phyloP scores from a whole-genome alignment of 1,140 invertebrate genomes.

The Hypothenemus hampei region DNA sequence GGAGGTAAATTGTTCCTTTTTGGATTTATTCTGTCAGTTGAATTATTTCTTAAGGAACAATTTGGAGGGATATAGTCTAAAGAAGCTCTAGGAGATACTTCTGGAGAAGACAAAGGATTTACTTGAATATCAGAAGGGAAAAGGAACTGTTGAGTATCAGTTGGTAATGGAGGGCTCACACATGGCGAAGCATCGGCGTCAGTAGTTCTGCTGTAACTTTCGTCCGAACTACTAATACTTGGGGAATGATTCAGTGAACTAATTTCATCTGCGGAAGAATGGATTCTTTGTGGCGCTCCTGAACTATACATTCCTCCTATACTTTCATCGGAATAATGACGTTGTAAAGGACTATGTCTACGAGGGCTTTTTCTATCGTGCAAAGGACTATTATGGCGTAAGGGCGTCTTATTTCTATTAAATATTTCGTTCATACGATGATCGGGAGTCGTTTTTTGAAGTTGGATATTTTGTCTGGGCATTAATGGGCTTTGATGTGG shows the following conservation, averaged over 20 bases:
- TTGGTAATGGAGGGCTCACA: conserved; percentile 53
- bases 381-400: conserved; percentile 42
- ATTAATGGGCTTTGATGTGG: conserved; percentile 16
- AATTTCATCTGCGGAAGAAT: conserved; percentile 74
- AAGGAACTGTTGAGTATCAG: conserved; percentile 53
- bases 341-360: conserved; percentile 45
- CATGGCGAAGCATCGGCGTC: conserved; percentile 60
- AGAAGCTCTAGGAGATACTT: conserved; percentile 47
- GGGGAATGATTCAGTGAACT: conserved; percentile 73
- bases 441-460: conserved; percentile 35
- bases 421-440: no score
- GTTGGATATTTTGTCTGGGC: conserved; percentile 24
- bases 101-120: conserved; percentile 48
- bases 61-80: conserved; percentile 48
- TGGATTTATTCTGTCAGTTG: conserved; percentile 31
- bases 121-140: conserved; percentile 58
- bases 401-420: conserved; percentile 31
- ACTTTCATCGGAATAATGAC: conserved; percentile 62
- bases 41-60: conserved; percentile 42
- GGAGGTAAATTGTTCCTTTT: conserved; percentile 47
- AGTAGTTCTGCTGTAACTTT: conserved; percentile 72
- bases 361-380: conserved; percentile 38
- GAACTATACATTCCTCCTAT: conserved; percentile 47
- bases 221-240: conserved; percentile 73
- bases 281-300: conserved; percentile 49